A percentile compares a stretch with the other conserved stretches of the same genome.
Conservation (phyloP, 2,888 invertebrate species). For the Leucoptera coffeella region DNA sequence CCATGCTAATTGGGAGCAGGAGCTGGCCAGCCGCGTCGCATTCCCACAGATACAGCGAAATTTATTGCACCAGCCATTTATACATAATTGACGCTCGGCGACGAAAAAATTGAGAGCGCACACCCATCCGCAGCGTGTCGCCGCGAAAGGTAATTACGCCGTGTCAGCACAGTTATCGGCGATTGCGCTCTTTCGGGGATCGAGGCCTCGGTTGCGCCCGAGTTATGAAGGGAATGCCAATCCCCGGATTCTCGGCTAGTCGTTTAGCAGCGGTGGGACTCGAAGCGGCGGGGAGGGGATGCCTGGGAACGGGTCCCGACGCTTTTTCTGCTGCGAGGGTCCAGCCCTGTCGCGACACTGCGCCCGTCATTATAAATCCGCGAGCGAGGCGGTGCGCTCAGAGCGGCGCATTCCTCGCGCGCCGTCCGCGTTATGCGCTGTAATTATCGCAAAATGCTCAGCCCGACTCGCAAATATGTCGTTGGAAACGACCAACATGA, state of each 20-base stretch:
- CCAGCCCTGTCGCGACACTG: constrained; percentile 26
- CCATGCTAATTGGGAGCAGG: constrained; percentile 46
- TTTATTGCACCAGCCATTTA: constrained; percentile 51
- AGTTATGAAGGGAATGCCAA: constrained; percentile 48
- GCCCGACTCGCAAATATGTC: constrained; percentile 49
- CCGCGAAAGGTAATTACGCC: constrained; percentile 34
- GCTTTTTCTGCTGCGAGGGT: constrained; percentile 23
- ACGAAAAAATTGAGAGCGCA: constrained; percentile 45
- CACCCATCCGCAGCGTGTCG: constrained; percentile 34
- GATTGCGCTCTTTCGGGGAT: constrained; percentile 25
- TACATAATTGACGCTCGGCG: constrained; percentile 49
- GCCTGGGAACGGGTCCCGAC: constrained; percentile 34
- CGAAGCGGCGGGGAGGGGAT: constrained; percentile 12
- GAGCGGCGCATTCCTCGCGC: constrained; percentile 38
- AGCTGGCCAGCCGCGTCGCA: constrained; percentile 21
- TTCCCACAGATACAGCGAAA: constrained; percentile 44
- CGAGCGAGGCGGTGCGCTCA: constrained; percentile 45
- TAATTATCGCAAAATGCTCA: constrained; percentile 50
- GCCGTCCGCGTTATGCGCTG: constrained; percentile 42
- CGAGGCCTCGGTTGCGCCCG: constrained; percentile 38
- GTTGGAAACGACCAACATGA: constrained; percentile 48
- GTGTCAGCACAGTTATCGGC: constrained; percentile 18
- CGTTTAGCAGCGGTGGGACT: constrained; percentile 21
- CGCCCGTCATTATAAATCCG: constrained; percentile 45
- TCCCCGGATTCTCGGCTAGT: constrained; percentile 46